phyloP scores from a whole-genome alignment of 2,113 vertebrate genomes.

The Muntiacus reevesi region DNA sequence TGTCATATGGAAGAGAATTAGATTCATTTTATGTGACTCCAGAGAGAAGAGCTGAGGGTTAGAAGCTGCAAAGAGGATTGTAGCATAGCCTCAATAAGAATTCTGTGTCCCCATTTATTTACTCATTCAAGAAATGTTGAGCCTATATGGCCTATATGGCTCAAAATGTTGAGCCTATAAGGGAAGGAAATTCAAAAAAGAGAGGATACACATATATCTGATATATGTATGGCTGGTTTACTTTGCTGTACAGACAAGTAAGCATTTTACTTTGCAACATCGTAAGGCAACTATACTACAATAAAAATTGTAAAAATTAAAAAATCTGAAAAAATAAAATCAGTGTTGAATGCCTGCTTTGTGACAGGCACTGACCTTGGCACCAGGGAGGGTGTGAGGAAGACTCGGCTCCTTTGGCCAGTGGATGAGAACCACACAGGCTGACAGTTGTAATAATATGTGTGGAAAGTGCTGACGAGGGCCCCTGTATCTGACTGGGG shows the following conservation, averaged over 20 bases:
- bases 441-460: neutral
- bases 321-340: neutral
- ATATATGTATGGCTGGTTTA: neutral
- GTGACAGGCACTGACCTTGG: neutral
- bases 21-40: conserved; percentile 51
- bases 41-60: neutral
- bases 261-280: neutral
- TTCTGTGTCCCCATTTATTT: neutral
- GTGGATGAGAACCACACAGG: neutral
- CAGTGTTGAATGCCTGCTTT: neutral
- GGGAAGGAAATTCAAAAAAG: neutral
- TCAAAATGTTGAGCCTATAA: neutral
- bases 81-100: neutral
- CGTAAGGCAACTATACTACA: neutral
- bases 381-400: neutral
- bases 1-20: conserved; percentile 43
- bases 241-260: neutral
- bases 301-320: neutral
- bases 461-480: neutral
- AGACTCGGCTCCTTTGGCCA: neutral
- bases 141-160: neutral
- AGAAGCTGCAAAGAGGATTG: neutral
- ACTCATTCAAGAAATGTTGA: neutral
- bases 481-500: neutral
- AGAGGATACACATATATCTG: neutral